Evolutionary conservation across 2,113 vertebrate genomes (phyloP).

Genomic region (Chloebia gouldiae): DNA sequence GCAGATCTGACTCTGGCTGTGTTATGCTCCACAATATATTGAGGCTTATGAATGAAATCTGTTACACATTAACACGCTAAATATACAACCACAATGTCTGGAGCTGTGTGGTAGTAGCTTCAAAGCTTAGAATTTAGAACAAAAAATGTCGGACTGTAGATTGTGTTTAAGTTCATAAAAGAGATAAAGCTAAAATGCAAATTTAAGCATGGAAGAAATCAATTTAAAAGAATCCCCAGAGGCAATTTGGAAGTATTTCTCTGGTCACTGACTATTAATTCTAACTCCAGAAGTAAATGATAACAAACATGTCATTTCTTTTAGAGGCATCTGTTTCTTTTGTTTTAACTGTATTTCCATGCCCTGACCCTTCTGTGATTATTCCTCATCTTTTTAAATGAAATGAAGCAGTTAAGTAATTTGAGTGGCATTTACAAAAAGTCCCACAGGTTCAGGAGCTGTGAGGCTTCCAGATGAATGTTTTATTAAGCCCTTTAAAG

Average conservation of each 20-base stretch:
- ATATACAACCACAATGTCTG: background rate
- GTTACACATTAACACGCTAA: background rate
- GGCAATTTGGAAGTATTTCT: background rate
- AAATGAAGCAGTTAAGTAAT: background rate
- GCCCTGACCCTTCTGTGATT: background rate
- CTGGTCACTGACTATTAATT: background rate
- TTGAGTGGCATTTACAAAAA: background rate
- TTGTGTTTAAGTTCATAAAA: background rate
- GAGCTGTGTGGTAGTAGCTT: background rate
- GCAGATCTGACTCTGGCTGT: background rate
- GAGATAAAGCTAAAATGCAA: background rate
- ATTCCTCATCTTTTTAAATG: background rate
- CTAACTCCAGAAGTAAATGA: background rate
- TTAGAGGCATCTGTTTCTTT: background rate
- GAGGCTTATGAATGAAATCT: constrained; percentile 37
- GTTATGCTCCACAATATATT: background rate
- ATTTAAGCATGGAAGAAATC: background rate
- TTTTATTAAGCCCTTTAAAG: background rate
- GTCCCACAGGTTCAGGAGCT: background rate
- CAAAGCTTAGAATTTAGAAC: background rate
- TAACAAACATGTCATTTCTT: background rate
- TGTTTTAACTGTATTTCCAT: background rate
- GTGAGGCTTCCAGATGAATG: background rate
- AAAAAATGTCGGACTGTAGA: background rate
- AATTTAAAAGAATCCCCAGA: background rate